A percentile compares a stretch with the other conserved stretches of the same genome.
Evolutionary conservation across 1,140 invertebrate species (phyloP).

Genomic region (Drosophila nasuta): DNA sequence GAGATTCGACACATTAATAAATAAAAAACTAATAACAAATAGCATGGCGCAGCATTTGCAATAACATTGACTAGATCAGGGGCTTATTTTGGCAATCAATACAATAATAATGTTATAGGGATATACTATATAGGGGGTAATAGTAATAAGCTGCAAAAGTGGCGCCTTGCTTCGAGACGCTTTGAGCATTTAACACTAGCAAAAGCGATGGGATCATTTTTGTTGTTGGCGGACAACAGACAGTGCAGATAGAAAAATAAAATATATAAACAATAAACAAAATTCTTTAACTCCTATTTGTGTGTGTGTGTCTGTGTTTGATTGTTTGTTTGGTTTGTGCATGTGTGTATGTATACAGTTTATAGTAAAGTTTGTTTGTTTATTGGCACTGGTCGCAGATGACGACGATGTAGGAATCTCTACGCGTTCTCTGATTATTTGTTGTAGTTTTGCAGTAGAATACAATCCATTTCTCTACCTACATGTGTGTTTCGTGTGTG

Average conservation of each 20-base stretch:
- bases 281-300: conserved; percentile 17
- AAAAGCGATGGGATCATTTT: conserved; percentile 20
- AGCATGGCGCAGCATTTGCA: conserved; percentile 68
- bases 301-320: conserved; percentile 4
- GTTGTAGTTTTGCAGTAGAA: conserved; percentile 8
- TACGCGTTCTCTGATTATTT: conserved; percentile 28
- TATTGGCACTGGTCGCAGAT: conserved; percentile 73
- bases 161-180: conserved; percentile 36
- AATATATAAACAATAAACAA: conserved; percentile 22
- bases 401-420: conserved; percentile 29
- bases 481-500: not conserved
- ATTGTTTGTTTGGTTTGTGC: not conserved
- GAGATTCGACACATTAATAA: conserved; percentile 71
- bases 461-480: conserved; percentile 16
- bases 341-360: conserved; percentile 21
- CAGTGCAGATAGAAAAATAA: conserved; percentile 27
- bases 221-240: conserved; percentile 3
- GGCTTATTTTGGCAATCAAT: conserved; percentile 56
- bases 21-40: conserved; percentile 83
- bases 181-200: conserved; percentile 52
- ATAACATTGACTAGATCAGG: conserved; percentile 76
- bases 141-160: conserved; percentile 26
- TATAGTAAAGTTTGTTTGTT: conserved; percentile 34
- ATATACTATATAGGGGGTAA: conserved; percentile 1
- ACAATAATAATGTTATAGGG: conserved; percentile 36